Percentiles rank a stretch among this genome's conserved stretches.
Conservation (phyloP, 2,888 invertebrate genomes). For the Autographa pulchrina region DNA sequence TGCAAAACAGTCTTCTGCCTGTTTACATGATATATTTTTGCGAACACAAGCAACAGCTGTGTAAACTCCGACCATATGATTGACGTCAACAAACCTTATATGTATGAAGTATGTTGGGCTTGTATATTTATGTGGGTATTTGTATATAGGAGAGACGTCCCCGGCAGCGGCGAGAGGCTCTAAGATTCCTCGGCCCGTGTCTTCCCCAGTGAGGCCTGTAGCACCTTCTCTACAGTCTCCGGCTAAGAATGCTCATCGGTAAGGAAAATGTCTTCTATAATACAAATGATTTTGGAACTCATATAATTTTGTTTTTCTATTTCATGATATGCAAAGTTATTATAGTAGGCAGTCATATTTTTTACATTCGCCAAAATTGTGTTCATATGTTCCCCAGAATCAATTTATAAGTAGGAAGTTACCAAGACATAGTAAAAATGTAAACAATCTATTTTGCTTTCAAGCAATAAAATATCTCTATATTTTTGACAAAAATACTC, state of each 20-base stretch:
- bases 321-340: no score
- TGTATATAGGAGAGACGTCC: slow-evolving; percentile 80
- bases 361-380: no score
- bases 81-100: slow-evolving; percentile 37
- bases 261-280: slow-evolving; percentile 43
- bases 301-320: no score
- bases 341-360: no score
- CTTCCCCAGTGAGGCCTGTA: slow-evolving; percentile 91
- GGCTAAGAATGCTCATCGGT: slow-evolving; percentile 84
- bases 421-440: not conserved
- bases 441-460: no score
- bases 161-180: slow-evolving; percentile 90
- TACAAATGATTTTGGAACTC: no score
- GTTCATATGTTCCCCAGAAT: no score
- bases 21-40: slow-evolving; percentile 35
- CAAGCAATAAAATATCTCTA: no score
- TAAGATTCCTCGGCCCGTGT: slow-evolving; percentile 93
- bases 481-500: no score
- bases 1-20: slow-evolving; percentile 13
- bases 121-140: slow-evolving; percentile 26
- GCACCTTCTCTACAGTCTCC: slow-evolving; percentile 81
- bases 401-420: no score
- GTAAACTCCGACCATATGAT: slow-evolving; percentile 35
- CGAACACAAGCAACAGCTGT: slow-evolving; percentile 58
- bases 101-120: slow-evolving; percentile 5